phyloP scores from a whole-genome alignment of 2,113 vertebrate genomes.

The Malurus cyaneus region DNA sequence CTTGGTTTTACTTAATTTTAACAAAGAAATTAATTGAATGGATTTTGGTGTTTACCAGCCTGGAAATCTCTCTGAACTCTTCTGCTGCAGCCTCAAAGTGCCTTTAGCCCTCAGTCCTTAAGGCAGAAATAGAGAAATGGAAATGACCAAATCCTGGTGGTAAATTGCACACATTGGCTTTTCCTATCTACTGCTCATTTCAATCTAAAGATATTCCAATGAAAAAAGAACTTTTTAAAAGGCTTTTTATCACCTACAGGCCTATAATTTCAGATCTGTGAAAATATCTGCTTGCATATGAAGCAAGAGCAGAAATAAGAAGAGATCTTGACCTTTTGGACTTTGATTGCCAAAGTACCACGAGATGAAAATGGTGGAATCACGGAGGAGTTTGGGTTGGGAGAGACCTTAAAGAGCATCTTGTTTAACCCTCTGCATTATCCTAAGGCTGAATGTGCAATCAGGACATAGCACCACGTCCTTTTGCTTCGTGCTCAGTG shows the following conservation, averaged over 20 bases:
- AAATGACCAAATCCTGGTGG: fast-evolving
- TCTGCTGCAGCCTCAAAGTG: background rate
- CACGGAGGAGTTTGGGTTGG: background rate
- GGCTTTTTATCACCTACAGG: background rate
- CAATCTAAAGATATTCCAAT: background rate
- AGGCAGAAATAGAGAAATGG: background rate
- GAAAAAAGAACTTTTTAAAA: background rate
- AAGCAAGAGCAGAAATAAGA: background rate
- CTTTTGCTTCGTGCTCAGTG: background rate
- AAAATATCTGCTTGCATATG: background rate
- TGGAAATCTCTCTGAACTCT: background rate
- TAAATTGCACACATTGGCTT: background rate
- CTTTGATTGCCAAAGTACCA: background rate
- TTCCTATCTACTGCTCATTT: background rate
- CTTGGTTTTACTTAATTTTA: background rate
- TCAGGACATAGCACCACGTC: background rate
- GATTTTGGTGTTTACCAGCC: background rate
- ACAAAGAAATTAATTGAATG: background rate
- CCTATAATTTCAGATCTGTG: background rate
- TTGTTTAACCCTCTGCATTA: background rate
- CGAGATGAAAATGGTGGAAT: background rate
- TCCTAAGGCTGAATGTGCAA: background rate
- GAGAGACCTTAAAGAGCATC: background rate
- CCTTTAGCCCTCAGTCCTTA: background rate
- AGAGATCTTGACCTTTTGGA: background rate